Evolutionary conservation across 2,113 vertebrate species (phyloP).

Genomic region (Trematocara variabile): DNA sequence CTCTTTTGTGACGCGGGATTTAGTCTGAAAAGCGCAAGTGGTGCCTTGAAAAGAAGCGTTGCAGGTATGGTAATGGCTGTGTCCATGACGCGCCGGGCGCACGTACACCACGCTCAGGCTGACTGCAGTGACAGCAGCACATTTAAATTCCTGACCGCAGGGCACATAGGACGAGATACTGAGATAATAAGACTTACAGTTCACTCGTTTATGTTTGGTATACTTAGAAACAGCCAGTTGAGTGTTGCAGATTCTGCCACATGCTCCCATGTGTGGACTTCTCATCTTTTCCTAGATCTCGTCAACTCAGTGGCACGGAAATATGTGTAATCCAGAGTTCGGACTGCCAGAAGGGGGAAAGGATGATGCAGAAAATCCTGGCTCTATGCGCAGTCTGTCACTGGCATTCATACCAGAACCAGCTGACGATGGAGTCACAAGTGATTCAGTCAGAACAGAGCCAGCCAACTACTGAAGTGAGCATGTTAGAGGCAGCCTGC

Average conservation of each 20-base stretch:
- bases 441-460: constrained; percentile 18
- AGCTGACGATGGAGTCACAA: constrained; percentile 41
- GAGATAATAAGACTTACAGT: background rate
- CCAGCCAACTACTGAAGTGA: background rate
- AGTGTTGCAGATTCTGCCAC: background rate
- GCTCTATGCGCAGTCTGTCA: constrained; percentile 4
- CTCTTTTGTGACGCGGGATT: constrained; percentile 51
- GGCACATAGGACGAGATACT: background rate
- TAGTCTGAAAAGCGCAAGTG: constrained; percentile 59
- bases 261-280: background rate
- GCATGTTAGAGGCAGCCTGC: background rate
- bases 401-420: constrained; percentile 9
- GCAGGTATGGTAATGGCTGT: constrained; percentile 47
- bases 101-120: background rate
- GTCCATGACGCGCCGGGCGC: background rate
- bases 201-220: background rate
- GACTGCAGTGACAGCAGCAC: background rate
- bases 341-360: background rate
- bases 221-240: background rate
- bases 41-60: constrained; percentile 29
- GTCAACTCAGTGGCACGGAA: constrained; percentile 18
- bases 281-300: constrained; percentile 14
- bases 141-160: background rate
- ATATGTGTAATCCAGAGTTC: constrained; percentile 26
- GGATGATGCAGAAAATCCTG: constrained; percentile 61